Percentiles rank a stretch among this genome's conserved stretches.
phyloP scores from a whole-genome alignment of 2,113 vertebrate species.

The Notechis scutatus region DNA sequence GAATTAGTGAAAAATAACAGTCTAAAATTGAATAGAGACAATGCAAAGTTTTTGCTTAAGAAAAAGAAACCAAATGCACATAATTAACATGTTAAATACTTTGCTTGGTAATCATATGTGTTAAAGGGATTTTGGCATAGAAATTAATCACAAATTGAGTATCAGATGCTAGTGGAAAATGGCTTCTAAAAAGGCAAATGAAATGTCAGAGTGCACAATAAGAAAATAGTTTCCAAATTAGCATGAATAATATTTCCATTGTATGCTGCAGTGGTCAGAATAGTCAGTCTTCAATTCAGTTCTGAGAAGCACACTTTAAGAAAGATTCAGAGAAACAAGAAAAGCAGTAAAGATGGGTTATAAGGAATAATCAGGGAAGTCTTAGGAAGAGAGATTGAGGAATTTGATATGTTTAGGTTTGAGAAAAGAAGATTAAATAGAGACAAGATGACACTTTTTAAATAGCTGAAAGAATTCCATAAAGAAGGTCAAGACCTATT shows the following conservation, averaged over 20 bases:
- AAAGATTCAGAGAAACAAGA: background rate
- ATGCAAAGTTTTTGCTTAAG: background rate
- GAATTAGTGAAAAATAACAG: background rate
- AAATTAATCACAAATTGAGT: background rate
- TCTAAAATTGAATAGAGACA: background rate
- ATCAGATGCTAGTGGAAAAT: background rate
- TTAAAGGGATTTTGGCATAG: background rate
- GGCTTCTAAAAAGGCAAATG: background rate
- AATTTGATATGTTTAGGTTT: background rate
- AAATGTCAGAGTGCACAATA: background rate
- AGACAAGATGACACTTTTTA: background rate
- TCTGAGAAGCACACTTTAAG: background rate
- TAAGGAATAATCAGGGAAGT: background rate
- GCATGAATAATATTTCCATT: background rate
- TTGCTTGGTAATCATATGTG: background rate
- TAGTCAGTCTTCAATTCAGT: background rate
- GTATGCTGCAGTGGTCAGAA: background rate
- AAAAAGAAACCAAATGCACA: background rate
- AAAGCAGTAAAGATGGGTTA: background rate
- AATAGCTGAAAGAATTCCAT: background rate
- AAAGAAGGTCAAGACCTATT: background rate
- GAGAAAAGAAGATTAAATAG: background rate
- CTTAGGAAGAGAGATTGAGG: background rate
- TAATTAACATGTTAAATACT: background rate
- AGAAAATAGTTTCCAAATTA: background rate